Evolutionary conservation across 1,140 invertebrate species (phyloP).

Genomic region (Hydropsyche tenuis): DNA sequence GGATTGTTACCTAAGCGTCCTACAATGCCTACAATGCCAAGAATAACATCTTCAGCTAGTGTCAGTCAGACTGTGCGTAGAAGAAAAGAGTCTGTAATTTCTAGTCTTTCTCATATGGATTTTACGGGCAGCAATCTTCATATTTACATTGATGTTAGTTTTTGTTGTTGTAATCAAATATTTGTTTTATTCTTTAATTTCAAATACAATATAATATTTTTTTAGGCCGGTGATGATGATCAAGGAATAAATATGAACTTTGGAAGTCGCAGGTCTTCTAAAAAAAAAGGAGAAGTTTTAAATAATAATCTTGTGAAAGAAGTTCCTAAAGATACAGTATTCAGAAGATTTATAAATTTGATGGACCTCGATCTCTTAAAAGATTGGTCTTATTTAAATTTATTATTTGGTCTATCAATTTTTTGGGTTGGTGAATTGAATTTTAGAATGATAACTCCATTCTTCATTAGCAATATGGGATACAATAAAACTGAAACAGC

Average conservation of each 20-base stretch:
- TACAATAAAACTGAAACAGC: slow-evolving; percentile 71
- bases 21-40: slow-evolving; percentile 62
- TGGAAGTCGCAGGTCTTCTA: slow-evolving; percentile 33
- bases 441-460: slow-evolving; percentile 77
- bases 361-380: slow-evolving; percentile 71
- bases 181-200: not conserved
- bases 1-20: slow-evolving; percentile 56
- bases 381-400: slow-evolving; percentile 72
- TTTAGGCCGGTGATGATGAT: slow-evolving; percentile 56
- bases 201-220: slow-evolving; percentile 5
- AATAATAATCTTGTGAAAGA: slow-evolving; percentile 56
- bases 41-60: slow-evolving; percentile 62
- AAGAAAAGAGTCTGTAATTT: slow-evolving; percentile 71
- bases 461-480: slow-evolving; percentile 72
- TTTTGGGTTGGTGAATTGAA: slow-evolving; percentile 78
- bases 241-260: slow-evolving; percentile 57
- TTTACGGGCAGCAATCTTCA: slow-evolving; percentile 74
- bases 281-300: slow-evolving; percentile 51
- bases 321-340: slow-evolving; percentile 58
- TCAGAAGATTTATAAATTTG: slow-evolving; percentile 63
- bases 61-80: slow-evolving; percentile 61
- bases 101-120: slow-evolving; percentile 73
- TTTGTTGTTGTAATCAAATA: not conserved
- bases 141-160: slow-evolving; percentile 67
- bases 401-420: slow-evolving; percentile 72